Conservation (phyloP, 2,113 vertebrate genomes). For the Propithecus coquereli region DNA sequence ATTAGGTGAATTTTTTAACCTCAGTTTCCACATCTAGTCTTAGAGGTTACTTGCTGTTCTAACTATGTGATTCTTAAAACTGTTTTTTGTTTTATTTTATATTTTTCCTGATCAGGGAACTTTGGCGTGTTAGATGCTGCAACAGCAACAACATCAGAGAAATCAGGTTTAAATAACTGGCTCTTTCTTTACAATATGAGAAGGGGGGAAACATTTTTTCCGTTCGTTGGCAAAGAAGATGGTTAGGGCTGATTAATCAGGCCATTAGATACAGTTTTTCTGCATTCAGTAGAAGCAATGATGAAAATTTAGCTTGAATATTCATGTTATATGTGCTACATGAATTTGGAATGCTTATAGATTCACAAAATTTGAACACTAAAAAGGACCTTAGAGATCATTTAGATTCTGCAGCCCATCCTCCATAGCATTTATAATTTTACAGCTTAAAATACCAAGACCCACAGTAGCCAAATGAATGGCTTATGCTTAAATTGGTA, state of each 20-base stretch:
- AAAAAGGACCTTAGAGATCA: slow-evolving; percentile 57
- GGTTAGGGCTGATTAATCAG: slow-evolving; percentile 56
- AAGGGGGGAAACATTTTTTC: slow-evolving; percentile 8
- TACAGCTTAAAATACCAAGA: slow-evolving; percentile 34
- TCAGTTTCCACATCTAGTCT: slow-evolving; percentile 1
- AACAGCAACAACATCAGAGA: background rate
- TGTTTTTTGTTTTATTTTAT: background rate
- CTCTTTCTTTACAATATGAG: background rate
- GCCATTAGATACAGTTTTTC: slow-evolving; percentile 61
- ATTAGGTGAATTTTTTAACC: background rate
- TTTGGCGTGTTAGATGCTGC: background rate
- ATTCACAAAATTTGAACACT: slow-evolving; percentile 47
- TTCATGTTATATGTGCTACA: slow-evolving; percentile 67
- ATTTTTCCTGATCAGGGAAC: background rate
- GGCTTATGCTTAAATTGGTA: background rate
- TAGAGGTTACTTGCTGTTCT: background rate
- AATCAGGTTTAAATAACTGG: slow-evolving; percentile 47
- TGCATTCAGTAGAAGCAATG: slow-evolving; percentile 59
- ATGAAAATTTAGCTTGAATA: slow-evolving; percentile 68
- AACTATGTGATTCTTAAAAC: background rate
- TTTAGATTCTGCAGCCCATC: slow-evolving; percentile 31
- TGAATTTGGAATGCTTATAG: slow-evolving; percentile 62
- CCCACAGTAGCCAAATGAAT: background rate
- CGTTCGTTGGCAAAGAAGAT: slow-evolving; percentile 50
- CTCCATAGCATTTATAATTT: slow-evolving; percentile 49